A percentile compares a stretch with the other conserved stretches of the same genome.
Conservation (phyloP, 2,888 invertebrate species). For the Nipponacmea schrenckii region DNA sequence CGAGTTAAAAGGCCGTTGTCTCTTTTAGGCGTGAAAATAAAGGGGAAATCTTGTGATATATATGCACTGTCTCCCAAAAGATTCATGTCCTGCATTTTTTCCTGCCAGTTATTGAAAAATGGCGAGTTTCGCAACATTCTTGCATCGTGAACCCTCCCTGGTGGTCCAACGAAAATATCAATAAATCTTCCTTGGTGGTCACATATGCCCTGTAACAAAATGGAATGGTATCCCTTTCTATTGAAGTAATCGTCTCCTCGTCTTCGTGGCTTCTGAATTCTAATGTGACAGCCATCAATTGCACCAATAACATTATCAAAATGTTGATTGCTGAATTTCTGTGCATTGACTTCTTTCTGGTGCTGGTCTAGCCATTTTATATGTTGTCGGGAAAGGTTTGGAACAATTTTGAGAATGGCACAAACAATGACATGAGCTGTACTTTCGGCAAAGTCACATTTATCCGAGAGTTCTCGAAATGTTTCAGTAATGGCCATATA, state of each 20-base stretch:
- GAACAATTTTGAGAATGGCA: neutral
- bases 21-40: slow-evolving; percentile 17
- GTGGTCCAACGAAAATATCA: slow-evolving; percentile 19
- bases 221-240: slow-evolving; percentile 21
- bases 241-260: slow-evolving; percentile 24
- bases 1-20: slow-evolving; percentile 12
- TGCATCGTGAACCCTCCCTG: slow-evolving; percentile 23
- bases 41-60: slow-evolving; percentile 21
- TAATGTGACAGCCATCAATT: slow-evolving; percentile 29
- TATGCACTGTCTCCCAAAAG: slow-evolving; percentile 19
- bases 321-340: neutral
- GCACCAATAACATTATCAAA: slow-evolving; percentile 27
- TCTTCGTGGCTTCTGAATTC: slow-evolving; percentile 19
- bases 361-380: neutral
- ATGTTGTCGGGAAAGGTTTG: neutral
- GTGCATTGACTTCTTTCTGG: neutral
- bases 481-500: slow-evolving; percentile 8
- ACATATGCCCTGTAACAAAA: slow-evolving; percentile 22
- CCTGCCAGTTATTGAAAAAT: slow-evolving; percentile 8
- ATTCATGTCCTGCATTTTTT: slow-evolving; percentile 8
- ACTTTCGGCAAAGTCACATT: slow-evolving; percentile 5
- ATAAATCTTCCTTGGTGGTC: slow-evolving; percentile 21
- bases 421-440: slow-evolving; percentile 1
- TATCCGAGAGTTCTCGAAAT: slow-evolving; percentile 3
- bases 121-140: slow-evolving; percentile 20